These are phyloP conservation scores for Pachypeltis micranthus DNA, from an alignment of 1,140 invertebrate genomes.

Conservation along the genomic window DNA sequence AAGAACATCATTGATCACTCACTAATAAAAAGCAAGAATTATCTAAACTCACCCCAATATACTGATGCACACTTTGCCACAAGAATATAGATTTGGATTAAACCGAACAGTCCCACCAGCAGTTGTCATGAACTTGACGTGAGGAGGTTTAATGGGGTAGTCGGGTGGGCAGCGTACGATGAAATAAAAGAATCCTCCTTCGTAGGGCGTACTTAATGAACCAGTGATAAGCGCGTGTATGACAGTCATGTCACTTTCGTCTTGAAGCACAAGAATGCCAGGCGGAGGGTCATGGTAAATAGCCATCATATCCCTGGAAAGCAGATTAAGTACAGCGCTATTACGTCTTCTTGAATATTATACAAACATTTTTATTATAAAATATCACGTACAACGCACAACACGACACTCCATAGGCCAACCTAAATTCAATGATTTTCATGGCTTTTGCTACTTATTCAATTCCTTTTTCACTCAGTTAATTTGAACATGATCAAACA, in stretches of 20 bases:
- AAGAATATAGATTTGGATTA: slow-evolving; percentile 50
- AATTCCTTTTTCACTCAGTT: not conserved
- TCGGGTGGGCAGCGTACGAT: slow-evolving; percentile 43
- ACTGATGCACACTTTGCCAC: slow-evolving; percentile 52
- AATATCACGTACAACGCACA: not conserved
- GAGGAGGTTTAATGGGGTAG: slow-evolving; percentile 44
- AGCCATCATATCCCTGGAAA: slow-evolving; percentile 42
- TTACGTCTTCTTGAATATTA: not conserved
- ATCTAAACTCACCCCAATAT: slow-evolving; percentile 43
- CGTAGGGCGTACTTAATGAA: slow-evolving; percentile 52
- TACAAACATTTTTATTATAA: not conserved
- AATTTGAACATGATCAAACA: not conserved
- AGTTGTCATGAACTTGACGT: slow-evolving; percentile 49
- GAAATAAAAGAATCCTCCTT: slow-evolving; percentile 52
- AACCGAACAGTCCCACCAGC: slow-evolving; percentile 46
- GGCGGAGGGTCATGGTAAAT: slow-evolving; percentile 45
- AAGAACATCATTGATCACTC: slow-evolving; percentile 7
- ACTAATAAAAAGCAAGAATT: too few species aligned
- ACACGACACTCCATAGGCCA: not conserved
- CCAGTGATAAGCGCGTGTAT: slow-evolving; percentile 50
- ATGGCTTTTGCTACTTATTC: not conserved
- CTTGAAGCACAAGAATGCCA: slow-evolving; percentile 44
- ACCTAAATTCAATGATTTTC: not conserved
- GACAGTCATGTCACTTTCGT: slow-evolving; percentile 42
- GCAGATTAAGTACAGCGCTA: not conserved